A percentile compares a stretch with the other conserved stretches of the same genome.
Evolutionary conservation across 2,113 vertebrate species (phyloP).

Genomic region (Martes martes): DNA sequence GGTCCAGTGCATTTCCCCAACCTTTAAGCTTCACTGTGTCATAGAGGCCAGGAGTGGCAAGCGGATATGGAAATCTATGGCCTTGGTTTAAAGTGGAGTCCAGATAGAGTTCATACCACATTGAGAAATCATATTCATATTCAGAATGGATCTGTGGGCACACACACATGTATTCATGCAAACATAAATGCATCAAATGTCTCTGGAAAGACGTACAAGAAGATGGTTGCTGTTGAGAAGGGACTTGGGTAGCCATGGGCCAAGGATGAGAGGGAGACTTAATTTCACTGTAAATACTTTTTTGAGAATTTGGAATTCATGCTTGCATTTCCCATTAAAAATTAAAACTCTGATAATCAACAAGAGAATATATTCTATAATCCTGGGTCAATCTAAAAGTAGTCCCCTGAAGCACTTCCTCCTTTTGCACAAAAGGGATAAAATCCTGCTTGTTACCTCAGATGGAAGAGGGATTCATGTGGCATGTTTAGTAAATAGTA

Average conservation of each 20-base stretch:
- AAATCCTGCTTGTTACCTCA: background rate
- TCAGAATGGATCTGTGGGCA: background rate
- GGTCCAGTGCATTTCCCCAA: background rate
- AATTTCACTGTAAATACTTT: background rate
- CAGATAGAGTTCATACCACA: background rate
- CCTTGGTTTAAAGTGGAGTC: background rate
- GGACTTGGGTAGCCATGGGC: background rate
- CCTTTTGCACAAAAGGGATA: background rate
- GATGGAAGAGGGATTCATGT: background rate
- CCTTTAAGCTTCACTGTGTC: background rate
- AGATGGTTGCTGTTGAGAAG: background rate
- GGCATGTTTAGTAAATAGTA: background rate
- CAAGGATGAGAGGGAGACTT: background rate
- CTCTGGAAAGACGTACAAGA: background rate
- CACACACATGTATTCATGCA: background rate
- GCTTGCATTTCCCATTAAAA: background rate
- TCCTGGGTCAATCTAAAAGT: background rate
- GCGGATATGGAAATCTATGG: background rate
- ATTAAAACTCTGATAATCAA: background rate
- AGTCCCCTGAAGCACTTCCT: background rate
- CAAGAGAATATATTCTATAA: background rate
- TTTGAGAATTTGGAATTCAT: background rate
- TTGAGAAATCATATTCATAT: background rate
- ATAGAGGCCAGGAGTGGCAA: background rate
- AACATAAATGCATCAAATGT: background rate